These are phyloP conservation scores for Channa argus DNA, from an alignment of 2,113 vertebrate genomes.

Conservation along the genomic window DNA sequence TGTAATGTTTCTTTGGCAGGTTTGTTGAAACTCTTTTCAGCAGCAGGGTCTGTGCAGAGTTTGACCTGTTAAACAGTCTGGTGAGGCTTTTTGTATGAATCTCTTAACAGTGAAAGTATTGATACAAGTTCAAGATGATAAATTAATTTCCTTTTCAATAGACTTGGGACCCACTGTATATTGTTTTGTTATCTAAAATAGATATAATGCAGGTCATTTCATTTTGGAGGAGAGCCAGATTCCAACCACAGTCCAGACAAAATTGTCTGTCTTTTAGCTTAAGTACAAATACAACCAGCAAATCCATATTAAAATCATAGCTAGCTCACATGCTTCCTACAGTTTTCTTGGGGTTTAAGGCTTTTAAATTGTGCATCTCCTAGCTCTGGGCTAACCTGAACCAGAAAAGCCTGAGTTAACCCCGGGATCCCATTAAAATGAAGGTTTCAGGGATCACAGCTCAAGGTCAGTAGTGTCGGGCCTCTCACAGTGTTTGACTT, in stretches of 20 bases:
- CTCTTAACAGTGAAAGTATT: not conserved
- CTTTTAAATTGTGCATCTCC: slow-evolving; percentile 5
- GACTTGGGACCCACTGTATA: not conserved
- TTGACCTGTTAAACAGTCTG: slow-evolving; percentile 4
- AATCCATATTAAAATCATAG: slow-evolving; percentile 1
- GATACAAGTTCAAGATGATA: slow-evolving; percentile 11
- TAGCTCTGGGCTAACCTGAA: slow-evolving; percentile 5
- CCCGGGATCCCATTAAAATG: not conserved
- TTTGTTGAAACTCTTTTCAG: slow-evolving; percentile 2
- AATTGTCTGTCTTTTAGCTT: not conserved
- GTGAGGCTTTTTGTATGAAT: slow-evolving; percentile 22
- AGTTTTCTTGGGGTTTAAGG: slow-evolving; percentile 4
- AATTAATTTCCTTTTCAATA: slow-evolving; percentile 19
- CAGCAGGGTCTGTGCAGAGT: slow-evolving; percentile 16
- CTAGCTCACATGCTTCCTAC: slow-evolving; percentile 3
- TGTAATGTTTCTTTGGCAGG: not conserved
- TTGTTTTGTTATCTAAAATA: not conserved
- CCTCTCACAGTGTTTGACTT: no score
- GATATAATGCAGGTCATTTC: not conserved
- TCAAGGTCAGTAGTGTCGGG: not conserved
- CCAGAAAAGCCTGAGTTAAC: slow-evolving; percentile 11
- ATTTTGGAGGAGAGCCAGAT: not conserved
- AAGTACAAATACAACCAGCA: slow-evolving; percentile 8
- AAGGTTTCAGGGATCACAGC: slow-evolving; percentile 12
- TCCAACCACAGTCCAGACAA: not conserved